Evolutionary conservation across 2,888 invertebrate species (phyloP).

Genomic region (Therioaphis trifolii): DNA sequence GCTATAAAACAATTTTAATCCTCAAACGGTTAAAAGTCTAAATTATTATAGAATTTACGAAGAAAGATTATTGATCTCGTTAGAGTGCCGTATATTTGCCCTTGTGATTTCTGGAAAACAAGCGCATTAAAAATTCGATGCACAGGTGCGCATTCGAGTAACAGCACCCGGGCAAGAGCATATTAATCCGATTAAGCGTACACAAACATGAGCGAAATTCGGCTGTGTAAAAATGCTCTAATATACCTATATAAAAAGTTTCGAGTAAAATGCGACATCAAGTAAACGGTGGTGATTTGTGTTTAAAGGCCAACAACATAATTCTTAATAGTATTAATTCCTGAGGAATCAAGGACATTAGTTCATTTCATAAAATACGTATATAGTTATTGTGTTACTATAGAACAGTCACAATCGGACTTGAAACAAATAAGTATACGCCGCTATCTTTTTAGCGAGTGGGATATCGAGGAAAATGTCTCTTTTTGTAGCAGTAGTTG

Average conservation of each 20-base stretch:
- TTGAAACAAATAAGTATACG: too few relatives aligned
- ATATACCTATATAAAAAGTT: conserved; percentile 14
- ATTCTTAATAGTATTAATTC: too few relatives aligned
- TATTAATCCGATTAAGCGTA: conserved; percentile 53
- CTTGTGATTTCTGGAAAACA: conserved; percentile 35
- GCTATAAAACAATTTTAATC: background rate
- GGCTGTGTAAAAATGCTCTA: conserved; percentile 1
- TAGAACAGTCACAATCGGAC: too few relatives aligned
- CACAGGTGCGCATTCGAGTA: conserved; percentile 10
- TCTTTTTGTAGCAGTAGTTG: too few relatives aligned
- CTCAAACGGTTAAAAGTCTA: background rate
- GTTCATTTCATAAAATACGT: too few relatives aligned
- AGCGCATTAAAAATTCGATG: conserved; percentile 47
- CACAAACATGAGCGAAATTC: conserved; percentile 27
- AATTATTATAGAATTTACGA: conserved; percentile 6
- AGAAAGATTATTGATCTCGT: conserved; percentile 35
- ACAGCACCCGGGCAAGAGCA: background rate
- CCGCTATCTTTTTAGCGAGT: too few relatives aligned
- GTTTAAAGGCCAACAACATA: too few relatives aligned
- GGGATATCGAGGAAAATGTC: too few relatives aligned
- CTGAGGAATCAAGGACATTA: too few relatives aligned
- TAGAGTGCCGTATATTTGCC: conserved; percentile 10
- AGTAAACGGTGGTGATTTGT: conserved; percentile 12
- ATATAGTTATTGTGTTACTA: too few relatives aligned
- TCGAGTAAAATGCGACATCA: background rate